phyloP scores from a whole-genome alignment of 2,888 invertebrate genomes.

The Embidobia sp. region DNA sequence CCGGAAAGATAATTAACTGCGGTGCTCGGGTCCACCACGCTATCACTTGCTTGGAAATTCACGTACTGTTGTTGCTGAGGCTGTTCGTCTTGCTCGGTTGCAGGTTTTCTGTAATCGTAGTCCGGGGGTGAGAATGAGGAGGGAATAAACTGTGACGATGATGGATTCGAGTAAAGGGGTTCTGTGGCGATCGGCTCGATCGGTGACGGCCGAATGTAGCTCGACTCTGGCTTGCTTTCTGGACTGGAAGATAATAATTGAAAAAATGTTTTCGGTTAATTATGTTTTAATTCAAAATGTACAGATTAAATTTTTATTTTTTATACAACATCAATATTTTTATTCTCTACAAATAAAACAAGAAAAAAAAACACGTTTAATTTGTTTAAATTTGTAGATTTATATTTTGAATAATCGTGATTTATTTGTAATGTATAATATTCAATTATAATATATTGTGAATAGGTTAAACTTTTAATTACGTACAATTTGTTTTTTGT shows the following conservation, averaged over 20 bases:
- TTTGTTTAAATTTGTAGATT: no score
- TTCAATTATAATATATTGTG: no score
- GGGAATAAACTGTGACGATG: slow-evolving; percentile 24
- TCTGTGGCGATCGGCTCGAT: slow-evolving; percentile 24
- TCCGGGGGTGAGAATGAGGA: slow-evolving; percentile 13
- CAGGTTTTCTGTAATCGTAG: slow-evolving; percentile 4
- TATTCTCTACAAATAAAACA: no score
- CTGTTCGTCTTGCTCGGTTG: slow-evolving; percentile 8
- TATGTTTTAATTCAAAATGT: neutral
- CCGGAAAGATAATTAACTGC: neutral
- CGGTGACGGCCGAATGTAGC: no score
- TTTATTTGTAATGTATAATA: no score
- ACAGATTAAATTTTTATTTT: no score
- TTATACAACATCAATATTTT: no score
- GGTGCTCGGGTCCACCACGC: slow-evolving; percentile 2
- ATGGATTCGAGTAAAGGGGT: slow-evolving; percentile 5
- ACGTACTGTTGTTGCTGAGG: slow-evolving; percentile 1
- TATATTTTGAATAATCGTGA: no score
- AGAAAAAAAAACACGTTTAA: no score
- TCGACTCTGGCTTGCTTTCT: slow-evolving; percentile 28
- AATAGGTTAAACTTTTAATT: no score
- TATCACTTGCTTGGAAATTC: slow-evolving; percentile 12
- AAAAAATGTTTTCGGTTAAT: no score
- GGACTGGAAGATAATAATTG: slow-evolving; percentile 9
- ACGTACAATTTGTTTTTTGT: no score